Evolutionary conservation across 2,113 vertebrate genomes (phyloP), one percentile per base, ranked within the genome.

Genomic region (Phrynosoma blainvillii): DNA sequence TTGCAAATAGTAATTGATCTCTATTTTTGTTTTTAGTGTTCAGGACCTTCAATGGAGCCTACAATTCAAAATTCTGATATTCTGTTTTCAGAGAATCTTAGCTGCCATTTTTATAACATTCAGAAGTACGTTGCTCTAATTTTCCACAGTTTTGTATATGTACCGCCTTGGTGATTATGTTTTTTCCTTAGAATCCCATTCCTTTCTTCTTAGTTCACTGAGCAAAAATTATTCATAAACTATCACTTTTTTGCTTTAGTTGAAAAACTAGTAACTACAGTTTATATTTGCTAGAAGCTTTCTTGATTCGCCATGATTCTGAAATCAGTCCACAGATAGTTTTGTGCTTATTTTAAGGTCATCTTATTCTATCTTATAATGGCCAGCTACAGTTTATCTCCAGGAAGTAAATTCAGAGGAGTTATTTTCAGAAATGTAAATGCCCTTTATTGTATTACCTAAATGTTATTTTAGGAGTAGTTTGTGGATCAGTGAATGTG

Each of bases 1-100:
- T 89, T 32, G 21, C 47, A 89, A 93, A 86, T 90, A 83, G 52
- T 94, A 88, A 92, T 80, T 76, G 82, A n/a, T 23, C 86, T 88
- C 92, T 90, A 85, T 93, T 93, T 56, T 70, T 47, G 82, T 89
- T 90, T 94, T 89, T 95, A 98, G 99, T 99, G 98, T 96, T 98
- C 98, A 89, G 99, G 99, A 96, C 99, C 98, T 82, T 99, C 99
- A 83, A 99, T 99, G 99, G 98, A 99, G 90, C 99, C 99, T 88
- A 99, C 99, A 76, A 99, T 99, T 95, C 96, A 97, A 79, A 98
- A 96, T 94, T 97, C 97, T 90, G 98, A 99, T 88, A 92, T 99
- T 92, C 97, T 99, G 83, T 98, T 99, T 95, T 98, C 97, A 83
- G 99, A 99, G 94, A 97, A 97, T 89, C 94, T 99, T 93, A 99